Percentiles rank a stretch among this genome's conserved stretches.
These are phyloP conservation scores for Zoroaster sp. DNA, from an alignment of 53 echinoderm and acorn worm genomes.

Conservation along the genomic window DNA sequence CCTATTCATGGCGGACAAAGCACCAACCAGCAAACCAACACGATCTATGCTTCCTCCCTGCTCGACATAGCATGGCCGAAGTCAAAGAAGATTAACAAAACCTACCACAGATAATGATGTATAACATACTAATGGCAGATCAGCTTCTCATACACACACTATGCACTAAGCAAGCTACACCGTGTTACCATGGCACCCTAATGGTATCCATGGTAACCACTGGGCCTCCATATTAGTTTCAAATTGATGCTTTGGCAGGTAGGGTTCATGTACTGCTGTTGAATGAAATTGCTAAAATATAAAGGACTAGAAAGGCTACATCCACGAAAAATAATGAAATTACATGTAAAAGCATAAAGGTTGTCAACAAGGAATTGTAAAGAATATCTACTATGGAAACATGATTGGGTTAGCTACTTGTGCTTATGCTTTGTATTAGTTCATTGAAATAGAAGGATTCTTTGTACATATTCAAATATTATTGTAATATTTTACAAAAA, in stretches of 20 bases:
- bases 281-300: background rate
- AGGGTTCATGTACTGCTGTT: background rate
- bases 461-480: no score
- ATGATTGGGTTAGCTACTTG: no score
- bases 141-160: background rate
- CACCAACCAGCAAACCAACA: background rate
- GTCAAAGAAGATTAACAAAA: background rate
- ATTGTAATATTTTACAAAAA: no score
- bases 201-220: constrained; percentile 30
- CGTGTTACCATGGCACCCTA: constrained; percentile 35
- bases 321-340: background rate
- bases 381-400: background rate
- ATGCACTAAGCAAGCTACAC: background rate
- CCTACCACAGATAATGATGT: background rate
- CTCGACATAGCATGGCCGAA: background rate
- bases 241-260: background rate
- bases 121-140: constrained; percentile 32
- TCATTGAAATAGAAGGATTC: no score
- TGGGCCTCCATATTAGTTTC: constrained; percentile 45
- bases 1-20: background rate
- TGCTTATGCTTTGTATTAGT: no score
- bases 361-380: background rate
- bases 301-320: no score
- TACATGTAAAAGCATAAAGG: background rate
- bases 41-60: no score